Base-by-base conservation (phyloP, 2,797 vertebrate species). In the Ptychobarbus kaznakovi region DNA sequence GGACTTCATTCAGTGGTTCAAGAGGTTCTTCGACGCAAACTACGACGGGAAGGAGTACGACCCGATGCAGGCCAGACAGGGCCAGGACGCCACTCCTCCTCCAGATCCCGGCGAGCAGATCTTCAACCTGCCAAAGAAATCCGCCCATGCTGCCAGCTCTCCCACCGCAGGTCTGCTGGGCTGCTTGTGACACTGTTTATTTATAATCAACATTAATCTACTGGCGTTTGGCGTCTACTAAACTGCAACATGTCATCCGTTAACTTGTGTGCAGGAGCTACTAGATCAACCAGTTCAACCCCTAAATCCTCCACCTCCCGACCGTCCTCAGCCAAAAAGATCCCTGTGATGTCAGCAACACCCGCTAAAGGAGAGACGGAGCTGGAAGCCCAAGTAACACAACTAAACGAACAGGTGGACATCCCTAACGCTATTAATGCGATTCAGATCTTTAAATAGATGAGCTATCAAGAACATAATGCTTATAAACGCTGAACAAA, bases 1-100 rank as follows among this genome's bases (percentile, higher is more conserved):
- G 88, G 98, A 99, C 93, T 99, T 99, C 93, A 98, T 99, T 92
- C 98, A 99, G 65, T 99, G 98, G 98, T 99, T 99, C 93, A 99
- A 99, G 93, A 99, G 98, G 91, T 99, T 99, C 93, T 99, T 98
- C 85, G 98, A 99, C 51, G 98, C 98, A 69, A 99, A 99, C 93
- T 99, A 99, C 2, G 98, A 99, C 3, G 98, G 98, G 44, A 99
- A 99, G 92, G 98, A 99, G n/a, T 99, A 99, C 35, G 97, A 99
- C 90, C 98, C 98, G 0, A 93, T 99, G 44, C 96, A 96, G 92
- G 97, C 98, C 73, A 96, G 98, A 89, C 98, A 99, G 95, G 98
- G 98, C 87, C 98, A 99, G 94, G 98, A 99, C 25, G 98, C 98
- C 78, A 96, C 99, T 88, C 98, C 98, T 70, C 98, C 98, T 1